Conservation (phyloP, 2,888 invertebrate species). For the Nephrotoma flavescens region DNA sequence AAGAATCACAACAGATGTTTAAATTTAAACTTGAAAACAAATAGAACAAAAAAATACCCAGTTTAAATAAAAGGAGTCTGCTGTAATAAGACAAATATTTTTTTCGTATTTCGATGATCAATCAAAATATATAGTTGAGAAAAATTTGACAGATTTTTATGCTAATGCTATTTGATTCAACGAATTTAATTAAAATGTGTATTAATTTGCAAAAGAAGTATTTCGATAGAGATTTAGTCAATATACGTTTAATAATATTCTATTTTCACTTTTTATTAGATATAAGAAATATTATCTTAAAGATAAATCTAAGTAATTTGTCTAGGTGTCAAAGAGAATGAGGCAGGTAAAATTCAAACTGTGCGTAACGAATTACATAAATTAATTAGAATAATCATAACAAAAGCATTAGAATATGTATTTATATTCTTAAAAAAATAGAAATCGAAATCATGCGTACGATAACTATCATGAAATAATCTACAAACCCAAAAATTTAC, state of each 20-base stretch:
- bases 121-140: neutral
- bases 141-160: neutral
- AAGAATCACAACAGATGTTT: neutral
- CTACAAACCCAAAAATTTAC: neutral
- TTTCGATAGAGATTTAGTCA: neutral
- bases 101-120: neutral
- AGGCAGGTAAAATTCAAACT: neutral
- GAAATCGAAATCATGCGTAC: neutral
- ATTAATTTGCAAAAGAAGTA: neutral
- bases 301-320: neutral
- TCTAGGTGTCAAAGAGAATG: neutral
- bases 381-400: neutral
- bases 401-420: neutral
- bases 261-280: neutral
- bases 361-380: neutral
- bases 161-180: neutral
- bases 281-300: neutral
- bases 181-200: neutral
- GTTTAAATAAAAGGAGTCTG: neutral
- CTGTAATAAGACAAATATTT: neutral
- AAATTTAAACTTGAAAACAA: neutral
- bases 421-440: neutral
- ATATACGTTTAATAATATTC: neutral
- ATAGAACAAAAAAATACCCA: neutral
- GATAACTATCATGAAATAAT: neutral